Conservation (phyloP, 2,888 invertebrate genomes). For the Iselma pallidipennis region DNA sequence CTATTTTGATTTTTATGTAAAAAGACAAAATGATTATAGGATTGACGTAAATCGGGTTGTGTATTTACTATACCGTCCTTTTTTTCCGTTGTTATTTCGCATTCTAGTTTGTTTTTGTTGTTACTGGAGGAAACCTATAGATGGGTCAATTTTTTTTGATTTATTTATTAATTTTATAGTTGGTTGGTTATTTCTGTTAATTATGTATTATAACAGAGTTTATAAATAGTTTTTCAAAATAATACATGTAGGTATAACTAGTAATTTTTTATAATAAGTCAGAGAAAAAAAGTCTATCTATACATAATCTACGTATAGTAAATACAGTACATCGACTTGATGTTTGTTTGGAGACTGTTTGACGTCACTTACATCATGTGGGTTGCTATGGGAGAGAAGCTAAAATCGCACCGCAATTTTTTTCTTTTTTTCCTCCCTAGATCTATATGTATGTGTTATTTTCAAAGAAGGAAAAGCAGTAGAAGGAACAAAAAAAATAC, state of each 20-base stretch:
- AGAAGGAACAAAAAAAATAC: neutral
- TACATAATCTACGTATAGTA: neutral
- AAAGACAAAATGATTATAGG: neutral
- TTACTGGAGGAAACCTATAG: no score
- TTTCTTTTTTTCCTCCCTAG: neutral
- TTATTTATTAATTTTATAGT: no score
- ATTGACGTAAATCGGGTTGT: neutral
- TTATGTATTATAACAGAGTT: no score
- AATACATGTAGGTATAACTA: no score
- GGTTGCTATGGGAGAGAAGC: slow-evolving; percentile 24
- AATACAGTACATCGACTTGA: slow-evolving; percentile 28
- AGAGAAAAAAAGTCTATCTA: neutral
- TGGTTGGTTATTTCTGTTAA: no score
- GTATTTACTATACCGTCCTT: neutral
- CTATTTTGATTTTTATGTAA: neutral
- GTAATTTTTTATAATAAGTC: slow-evolving; percentile 8
- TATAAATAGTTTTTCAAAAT: no score
- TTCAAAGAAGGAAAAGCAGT: no score
- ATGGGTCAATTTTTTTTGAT: no score
- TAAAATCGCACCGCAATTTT: slow-evolving; percentile 22
- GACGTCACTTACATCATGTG: slow-evolving; percentile 27
- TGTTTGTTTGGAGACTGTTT: slow-evolving; percentile 32
- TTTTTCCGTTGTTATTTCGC: neutral
- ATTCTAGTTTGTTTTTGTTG: neutral
- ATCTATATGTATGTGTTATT: no score